phyloP scores from a whole-genome alignment of 2,888 invertebrate species.

The Calliopum simillimum region DNA sequence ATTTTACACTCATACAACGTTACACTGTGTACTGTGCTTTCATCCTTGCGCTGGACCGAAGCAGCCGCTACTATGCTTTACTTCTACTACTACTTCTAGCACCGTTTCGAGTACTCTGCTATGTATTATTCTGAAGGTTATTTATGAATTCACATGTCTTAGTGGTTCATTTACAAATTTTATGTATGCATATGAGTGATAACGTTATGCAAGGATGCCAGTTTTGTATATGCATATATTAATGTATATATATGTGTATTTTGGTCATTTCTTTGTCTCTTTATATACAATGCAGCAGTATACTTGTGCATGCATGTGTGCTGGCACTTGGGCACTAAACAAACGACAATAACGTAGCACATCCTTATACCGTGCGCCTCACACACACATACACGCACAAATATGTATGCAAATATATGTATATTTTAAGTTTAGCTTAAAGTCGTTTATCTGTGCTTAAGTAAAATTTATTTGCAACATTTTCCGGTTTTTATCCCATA shows the following conservation, averaged over 20 bases:
- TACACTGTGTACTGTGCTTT: too few relatives aligned
- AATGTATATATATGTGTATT: neutral
- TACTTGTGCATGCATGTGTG: neutral
- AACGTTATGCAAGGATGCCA: slow-evolving; percentile 30
- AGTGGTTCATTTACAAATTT: slow-evolving; percentile 48
- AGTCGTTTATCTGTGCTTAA: slow-evolving; percentile 50
- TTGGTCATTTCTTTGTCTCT: neutral
- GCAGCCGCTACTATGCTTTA: too few relatives aligned
- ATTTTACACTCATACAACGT: too few relatives aligned
- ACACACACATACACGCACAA: slow-evolving; percentile 27
- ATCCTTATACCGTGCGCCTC: neutral
- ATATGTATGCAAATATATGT: too few relatives aligned
- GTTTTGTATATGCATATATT: neutral
- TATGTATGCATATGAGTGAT: slow-evolving; percentile 39
- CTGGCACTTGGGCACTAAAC: neutral
- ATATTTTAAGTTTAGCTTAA: slow-evolving; percentile 45
- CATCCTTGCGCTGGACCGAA: too few relatives aligned
- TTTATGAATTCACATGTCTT: slow-evolving; percentile 48
- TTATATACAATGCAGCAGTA: neutral
- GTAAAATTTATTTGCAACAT: slow-evolving; percentile 49
- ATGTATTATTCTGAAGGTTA: slow-evolving; percentile 38
- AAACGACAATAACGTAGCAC: neutral
- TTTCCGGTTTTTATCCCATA: slow-evolving; percentile 39
- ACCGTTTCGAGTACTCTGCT: neutral
- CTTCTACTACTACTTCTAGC: too few relatives aligned